A percentile compares a stretch with the other conserved stretches of the same genome.
Conservation (phyloP, 1,140 invertebrate genomes). For the Pseudomyrmex dendroicus region DNA sequence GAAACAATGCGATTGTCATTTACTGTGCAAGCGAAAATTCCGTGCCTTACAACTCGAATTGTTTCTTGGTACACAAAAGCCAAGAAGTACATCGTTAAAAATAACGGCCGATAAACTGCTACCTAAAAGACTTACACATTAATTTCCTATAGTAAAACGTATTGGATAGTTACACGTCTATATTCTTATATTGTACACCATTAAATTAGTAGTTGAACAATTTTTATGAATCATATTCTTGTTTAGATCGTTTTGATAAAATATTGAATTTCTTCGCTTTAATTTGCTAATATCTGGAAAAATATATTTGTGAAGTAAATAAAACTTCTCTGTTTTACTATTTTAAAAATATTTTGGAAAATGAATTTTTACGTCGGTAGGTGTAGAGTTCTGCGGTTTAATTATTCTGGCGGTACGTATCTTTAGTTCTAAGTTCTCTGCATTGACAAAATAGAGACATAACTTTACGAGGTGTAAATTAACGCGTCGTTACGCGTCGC, state of each 20-base stretch:
- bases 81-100: constrained; percentile 8
- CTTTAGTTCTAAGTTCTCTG: constrained; percentile 3
- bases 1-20: constrained; percentile 59
- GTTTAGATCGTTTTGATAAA: no score
- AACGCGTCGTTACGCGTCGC: constrained; percentile 14
- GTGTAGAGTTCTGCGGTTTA: background rate
- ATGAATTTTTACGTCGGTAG: background rate
- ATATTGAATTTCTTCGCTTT: no score
- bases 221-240: no score
- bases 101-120: background rate
- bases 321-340: no score
- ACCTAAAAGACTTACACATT: background rate
- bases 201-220: no score
- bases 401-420: background rate
- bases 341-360: no score
- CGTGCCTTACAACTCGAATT: constrained; percentile 6
- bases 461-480: constrained; percentile 24
- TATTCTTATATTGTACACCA: background rate
- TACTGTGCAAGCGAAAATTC: constrained; percentile 27
- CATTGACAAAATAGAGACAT: constrained; percentile 4
- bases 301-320: no score
- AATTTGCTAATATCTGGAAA: no score
- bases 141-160: background rate
- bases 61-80: background rate
- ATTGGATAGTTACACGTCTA: background rate